Evolutionary conservation across 2,888 invertebrate genomes (phyloP).

Genomic region (Stenolophus ochropezus): DNA sequence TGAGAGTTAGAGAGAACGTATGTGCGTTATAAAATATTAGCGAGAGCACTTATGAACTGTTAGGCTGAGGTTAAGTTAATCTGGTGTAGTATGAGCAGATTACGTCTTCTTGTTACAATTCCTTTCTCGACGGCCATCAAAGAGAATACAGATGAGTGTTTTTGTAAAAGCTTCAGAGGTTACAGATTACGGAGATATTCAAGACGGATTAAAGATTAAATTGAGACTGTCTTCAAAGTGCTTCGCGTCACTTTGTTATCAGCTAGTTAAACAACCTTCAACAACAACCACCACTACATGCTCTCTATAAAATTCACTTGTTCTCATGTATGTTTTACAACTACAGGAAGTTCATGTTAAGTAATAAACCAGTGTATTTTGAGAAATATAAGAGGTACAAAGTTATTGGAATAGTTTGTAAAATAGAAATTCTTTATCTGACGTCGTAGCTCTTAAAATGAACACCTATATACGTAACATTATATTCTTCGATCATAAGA

Average conservation of each 20-base stretch:
- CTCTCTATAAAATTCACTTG: too few relatives aligned
- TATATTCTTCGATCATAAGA: too few relatives aligned
- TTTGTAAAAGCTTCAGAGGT: conserved; percentile 39
- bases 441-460: too few relatives aligned
- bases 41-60: not conserved
- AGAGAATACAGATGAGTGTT: conserved; percentile 45
- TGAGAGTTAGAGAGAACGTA: too few relatives aligned
- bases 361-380: too few relatives aligned
- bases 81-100: conserved; percentile 7
- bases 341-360: too few relatives aligned
- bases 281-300: too few relatives aligned
- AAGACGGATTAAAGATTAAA: conserved; percentile 47
- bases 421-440: too few relatives aligned
- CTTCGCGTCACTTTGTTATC: conserved; percentile 29
- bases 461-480: too few relatives aligned
- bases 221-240: conserved; percentile 36
- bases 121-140: conserved; percentile 9
- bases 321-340: too few relatives aligned
- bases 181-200: conserved; percentile 13
- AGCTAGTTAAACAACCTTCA: not conserved
- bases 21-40: not conserved
- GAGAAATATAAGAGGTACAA: too few relatives aligned
- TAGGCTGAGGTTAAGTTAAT: conserved; percentile 5
- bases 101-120: conserved; percentile 3
- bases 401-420: too few relatives aligned